Percentiles rank a stretch among this genome's conserved stretches.
These are phyloP conservation scores for Amorpha juglandis DNA, from an alignment of 2,888 invertebrate genomes.

Conservation along the genomic window DNA sequence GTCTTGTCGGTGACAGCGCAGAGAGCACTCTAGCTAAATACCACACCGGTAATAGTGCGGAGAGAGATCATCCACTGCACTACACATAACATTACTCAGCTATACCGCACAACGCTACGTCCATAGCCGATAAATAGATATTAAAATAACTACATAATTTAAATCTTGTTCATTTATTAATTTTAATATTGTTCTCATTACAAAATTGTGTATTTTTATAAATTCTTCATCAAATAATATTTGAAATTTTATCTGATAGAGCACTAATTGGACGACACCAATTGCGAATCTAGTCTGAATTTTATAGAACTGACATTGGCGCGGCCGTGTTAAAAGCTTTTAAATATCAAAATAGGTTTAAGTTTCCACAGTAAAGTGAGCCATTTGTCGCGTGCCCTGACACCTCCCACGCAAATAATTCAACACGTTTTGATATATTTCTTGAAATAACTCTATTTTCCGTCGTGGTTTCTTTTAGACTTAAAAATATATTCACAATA, in stretches of 20 bases:
- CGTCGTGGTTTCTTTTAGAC: neutral
- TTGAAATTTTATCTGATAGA: neutral
- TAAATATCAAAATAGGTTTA: neutral
- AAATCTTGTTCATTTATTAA: too few relatives aligned
- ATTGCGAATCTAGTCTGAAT: neutral
- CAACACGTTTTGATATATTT: neutral
- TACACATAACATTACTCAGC: too few relatives aligned
- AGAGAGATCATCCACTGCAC: too few relatives aligned
- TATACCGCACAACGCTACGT: too few relatives aligned
- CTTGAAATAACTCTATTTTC: neutral
- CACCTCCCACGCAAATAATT: neutral
- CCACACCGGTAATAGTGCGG: too few relatives aligned
- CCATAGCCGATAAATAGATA: too few relatives aligned
- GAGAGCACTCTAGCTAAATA: too few relatives aligned
- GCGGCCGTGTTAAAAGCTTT: neutral
- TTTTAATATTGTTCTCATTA: neutral
- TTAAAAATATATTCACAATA: neutral
- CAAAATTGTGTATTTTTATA: neutral
- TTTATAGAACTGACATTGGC: neutral
- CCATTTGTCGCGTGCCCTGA: neutral
- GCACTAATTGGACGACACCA: neutral
- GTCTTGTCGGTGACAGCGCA: too few relatives aligned
- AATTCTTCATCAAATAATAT: neutral
- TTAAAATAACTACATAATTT: too few relatives aligned
- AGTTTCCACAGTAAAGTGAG: neutral